Percentiles rank a stretch among this genome's conserved stretches.
phyloP scores from a whole-genome alignment of 2,797 vertebrate species.

The Brachymystax lenok region DNA sequence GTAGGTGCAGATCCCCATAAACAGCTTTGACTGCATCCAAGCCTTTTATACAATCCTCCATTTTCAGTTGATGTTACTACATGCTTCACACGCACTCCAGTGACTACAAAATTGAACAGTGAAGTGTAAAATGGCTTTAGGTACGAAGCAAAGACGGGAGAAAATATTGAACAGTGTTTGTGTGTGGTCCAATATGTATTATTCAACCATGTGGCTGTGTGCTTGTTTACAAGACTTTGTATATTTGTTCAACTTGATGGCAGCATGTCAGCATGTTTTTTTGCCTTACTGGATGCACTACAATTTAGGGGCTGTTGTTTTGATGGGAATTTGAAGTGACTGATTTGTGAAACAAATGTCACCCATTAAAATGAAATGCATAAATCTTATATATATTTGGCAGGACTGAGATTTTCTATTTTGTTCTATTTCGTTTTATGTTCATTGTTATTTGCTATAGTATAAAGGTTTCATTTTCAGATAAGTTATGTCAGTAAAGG shows the following conservation, averaged over 20 bases:
- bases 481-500: too few species aligned
- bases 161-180: constrained; percentile 31
- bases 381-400: too few species aligned
- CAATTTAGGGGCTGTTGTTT: constrained; percentile 27
- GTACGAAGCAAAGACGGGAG: constrained; percentile 34
- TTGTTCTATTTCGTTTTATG: too few species aligned
- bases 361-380: constrained; percentile 20
- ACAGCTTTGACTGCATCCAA: constrained; percentile 58
- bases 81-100: constrained; percentile 56
- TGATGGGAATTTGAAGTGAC: constrained; percentile 41
- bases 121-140: constrained; percentile 71
- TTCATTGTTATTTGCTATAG: too few species aligned
- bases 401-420: too few species aligned
- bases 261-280: constrained; percentile 54
- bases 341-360: constrained; percentile 37
- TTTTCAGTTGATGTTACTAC: constrained; percentile 55
- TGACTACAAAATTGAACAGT: constrained; percentile 64
- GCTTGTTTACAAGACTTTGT: constrained; percentile 65
- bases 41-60: constrained; percentile 58
- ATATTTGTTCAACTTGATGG: constrained; percentile 67
- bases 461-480: too few species aligned
- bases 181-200: constrained; percentile 62
- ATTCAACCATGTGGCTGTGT: constrained; percentile 59
- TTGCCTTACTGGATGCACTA: constrained; percentile 26
- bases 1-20: constrained; percentile 40